These are phyloP conservation scores for Melolontha melolontha DNA, from an alignment of 2,888 invertebrate species.

Conservation along the genomic window DNA sequence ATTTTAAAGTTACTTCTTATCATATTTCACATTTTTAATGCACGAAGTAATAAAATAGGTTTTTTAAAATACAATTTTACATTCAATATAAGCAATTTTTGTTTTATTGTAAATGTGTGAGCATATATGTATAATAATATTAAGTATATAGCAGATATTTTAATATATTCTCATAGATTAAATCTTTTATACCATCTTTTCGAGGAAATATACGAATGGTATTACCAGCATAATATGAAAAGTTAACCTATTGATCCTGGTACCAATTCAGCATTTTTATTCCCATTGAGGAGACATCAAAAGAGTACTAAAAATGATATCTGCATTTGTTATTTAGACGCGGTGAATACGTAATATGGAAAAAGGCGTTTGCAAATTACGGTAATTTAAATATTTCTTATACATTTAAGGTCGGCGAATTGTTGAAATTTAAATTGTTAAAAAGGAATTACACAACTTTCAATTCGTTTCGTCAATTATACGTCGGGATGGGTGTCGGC, in stretches of 20 bases:
- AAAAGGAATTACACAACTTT: slow-evolving; percentile 1
- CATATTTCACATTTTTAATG: too few species aligned
- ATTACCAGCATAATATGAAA: slow-evolving; percentile 25
- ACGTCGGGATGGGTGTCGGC: neutral
- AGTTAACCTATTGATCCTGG: slow-evolving; percentile 37
- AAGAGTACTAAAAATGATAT: slow-evolving; percentile 40
- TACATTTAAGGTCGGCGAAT: neutral
- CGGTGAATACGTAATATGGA: slow-evolving; percentile 13
- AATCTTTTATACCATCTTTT: too few species aligned
- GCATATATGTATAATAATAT: too few species aligned
- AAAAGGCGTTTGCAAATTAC: slow-evolving; percentile 5
- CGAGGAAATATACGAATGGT: neutral
- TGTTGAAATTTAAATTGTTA: neutral
- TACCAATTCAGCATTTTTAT: slow-evolving; percentile 35
- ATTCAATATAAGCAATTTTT: too few species aligned
- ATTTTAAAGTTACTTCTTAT: neutral
- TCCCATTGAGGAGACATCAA: slow-evolving; percentile 38
- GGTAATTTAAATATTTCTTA: slow-evolving; percentile 26
- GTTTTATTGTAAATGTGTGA: too few species aligned
- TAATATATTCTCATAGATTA: too few species aligned
- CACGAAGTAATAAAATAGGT: too few species aligned
- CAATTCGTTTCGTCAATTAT: neutral
- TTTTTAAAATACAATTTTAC: too few species aligned
- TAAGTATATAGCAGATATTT: too few species aligned
- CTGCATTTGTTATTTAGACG: slow-evolving; percentile 36